Percentiles rank a stretch among this genome's conserved stretches.
phyloP scores from a whole-genome alignment of 2,113 vertebrate genomes.

The Xyrauchen texanus region DNA sequence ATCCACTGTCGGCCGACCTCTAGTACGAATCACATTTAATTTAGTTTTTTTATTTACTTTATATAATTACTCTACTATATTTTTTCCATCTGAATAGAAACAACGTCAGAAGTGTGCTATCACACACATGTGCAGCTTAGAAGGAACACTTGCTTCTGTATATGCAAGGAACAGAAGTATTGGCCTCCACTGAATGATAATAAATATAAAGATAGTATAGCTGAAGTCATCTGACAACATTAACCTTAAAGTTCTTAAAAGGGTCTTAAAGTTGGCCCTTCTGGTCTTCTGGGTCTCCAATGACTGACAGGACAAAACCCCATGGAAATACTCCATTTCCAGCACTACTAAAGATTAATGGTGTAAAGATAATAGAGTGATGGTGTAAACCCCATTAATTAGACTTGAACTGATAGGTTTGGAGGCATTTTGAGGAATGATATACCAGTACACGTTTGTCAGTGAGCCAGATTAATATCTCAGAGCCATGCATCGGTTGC shows the following conservation, averaged over 20 bases:
- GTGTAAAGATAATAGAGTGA: too few relatives aligned
- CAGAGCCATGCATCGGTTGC: not conserved
- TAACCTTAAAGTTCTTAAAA: too few relatives aligned
- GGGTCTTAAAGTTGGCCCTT: too few relatives aligned
- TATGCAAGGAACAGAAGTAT: not conserved
- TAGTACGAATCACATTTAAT: too few relatives aligned
- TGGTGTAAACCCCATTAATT: not conserved
- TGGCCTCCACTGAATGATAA: not conserved
- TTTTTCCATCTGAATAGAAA: too few relatives aligned
- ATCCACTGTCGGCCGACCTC: too few relatives aligned
- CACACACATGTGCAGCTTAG: too few relatives aligned
- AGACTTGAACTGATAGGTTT: constrained; percentile 12
- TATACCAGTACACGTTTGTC: constrained; percentile 32
- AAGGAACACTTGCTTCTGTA: not conserved
- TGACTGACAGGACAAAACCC: not conserved
- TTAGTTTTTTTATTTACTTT: too few relatives aligned
- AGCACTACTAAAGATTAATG: not conserved
- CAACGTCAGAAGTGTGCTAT: too few relatives aligned
- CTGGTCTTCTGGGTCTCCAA: not conserved
- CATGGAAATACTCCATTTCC: not conserved
- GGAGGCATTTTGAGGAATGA: constrained; percentile 2
- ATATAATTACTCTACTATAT: too few relatives aligned
- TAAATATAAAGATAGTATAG: not conserved
- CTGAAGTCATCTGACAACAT: too few relatives aligned
- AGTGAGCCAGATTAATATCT: constrained; percentile 24